Base-by-base conservation (phyloP, 2,113 vertebrate genomes). In the Mesembrinibis cayennensis region DNA sequence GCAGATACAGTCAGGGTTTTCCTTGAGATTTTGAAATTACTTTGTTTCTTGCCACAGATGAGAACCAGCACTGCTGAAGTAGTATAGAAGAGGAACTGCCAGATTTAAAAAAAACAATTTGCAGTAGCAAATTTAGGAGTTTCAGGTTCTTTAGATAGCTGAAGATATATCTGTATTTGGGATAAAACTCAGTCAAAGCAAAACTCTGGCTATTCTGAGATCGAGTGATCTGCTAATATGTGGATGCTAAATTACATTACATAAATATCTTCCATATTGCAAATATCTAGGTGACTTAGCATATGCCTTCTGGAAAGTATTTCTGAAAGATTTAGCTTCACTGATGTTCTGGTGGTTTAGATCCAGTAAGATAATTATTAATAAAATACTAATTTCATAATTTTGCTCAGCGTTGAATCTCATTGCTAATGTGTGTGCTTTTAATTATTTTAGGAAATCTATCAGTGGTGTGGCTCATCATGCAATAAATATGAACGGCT, bases 401-500 rank as follows among this genome's bases (percentile, higher is more conserved):
- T 73, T 62, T 76, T 84, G 6, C 10, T 73, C 49, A 45, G 1
- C 36, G 26, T 88, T 90, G 59, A 86, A 55, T 94, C 27, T 52
- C 76, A 11, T 36, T 49, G 30, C 61, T 87, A 69, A 95, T 36
- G 6, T 15, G 13, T 87, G 34, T 80, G 3, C 23, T 70, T 76
- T 53, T 71, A 10, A 97, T 80, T 96, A 6, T 96, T 97, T 44
- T 71, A 99, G 99, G 97, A 96, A 40, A 99, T 99, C 93, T 99
- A 99, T 82, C 99, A 99, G 79, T 99, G 99, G 99, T 99, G 99
- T 94, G 99, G 99, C 65, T 98, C 99, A 17, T 97, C 98, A 0
- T 99, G 98, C 94, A 99, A 99, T 95, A 99, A 98, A 80, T 99
- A 98, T 3, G 99, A 99, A 90, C 96, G 98, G 30, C 97, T 99